A percentile compares a stretch with the other conserved stretches of the same genome.
phyloP scores from a whole-genome alignment of 2,797 vertebrate genomes.

The Neostethus bicornis region DNA sequence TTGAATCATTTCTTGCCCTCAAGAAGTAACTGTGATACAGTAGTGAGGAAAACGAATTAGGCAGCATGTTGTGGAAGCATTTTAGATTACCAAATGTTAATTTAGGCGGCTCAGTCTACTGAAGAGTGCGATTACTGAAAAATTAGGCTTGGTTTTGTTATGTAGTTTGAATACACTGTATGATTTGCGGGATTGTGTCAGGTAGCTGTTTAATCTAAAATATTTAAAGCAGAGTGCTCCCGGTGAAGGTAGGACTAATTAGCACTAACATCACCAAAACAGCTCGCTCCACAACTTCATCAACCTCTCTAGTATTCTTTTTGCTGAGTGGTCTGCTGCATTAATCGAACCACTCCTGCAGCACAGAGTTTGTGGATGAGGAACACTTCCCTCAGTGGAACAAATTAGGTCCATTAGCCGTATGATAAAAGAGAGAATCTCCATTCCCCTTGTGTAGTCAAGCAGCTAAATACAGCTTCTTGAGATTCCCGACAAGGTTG shows the following conservation, averaged over 20 bases:
- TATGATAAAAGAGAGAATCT: constrained; percentile 65
- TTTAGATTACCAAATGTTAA: constrained; percentile 70
- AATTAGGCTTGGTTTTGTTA: constrained; percentile 36
- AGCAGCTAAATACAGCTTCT: constrained; percentile 43
- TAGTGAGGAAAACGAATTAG: constrained; percentile 24
- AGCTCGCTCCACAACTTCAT: constrained; percentile 39
- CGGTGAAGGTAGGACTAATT: constrained; percentile 61
- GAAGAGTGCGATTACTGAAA: constrained; percentile 24
- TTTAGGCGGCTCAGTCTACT: constrained; percentile 41
- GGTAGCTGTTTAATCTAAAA: constrained; percentile 50
- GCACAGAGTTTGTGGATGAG: constrained; percentile 62
- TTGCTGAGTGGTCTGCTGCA: constrained; percentile 54
- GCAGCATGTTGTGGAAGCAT: constrained; percentile 38
- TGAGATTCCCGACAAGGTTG: constrained; percentile 28
- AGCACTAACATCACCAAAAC: constrained; percentile 48
- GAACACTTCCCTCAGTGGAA: constrained; percentile 70
- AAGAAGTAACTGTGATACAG: constrained; percentile 44
- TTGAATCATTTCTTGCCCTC: constrained; percentile 68
- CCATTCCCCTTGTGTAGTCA: constrained; percentile 53
- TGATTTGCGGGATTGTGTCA: constrained; percentile 40
- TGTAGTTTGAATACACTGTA: constrained; percentile 36
- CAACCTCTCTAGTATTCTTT: constrained; percentile 56
- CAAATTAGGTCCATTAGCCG: constrained; percentile 73
- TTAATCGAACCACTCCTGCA: constrained; percentile 65
- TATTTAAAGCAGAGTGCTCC: constrained; percentile 43